Evolutionary conservation across 1,140 invertebrate genomes (phyloP), one percentile per base, ranked within the genome.

Genomic region (Brachionus calyciflorus): DNA sequence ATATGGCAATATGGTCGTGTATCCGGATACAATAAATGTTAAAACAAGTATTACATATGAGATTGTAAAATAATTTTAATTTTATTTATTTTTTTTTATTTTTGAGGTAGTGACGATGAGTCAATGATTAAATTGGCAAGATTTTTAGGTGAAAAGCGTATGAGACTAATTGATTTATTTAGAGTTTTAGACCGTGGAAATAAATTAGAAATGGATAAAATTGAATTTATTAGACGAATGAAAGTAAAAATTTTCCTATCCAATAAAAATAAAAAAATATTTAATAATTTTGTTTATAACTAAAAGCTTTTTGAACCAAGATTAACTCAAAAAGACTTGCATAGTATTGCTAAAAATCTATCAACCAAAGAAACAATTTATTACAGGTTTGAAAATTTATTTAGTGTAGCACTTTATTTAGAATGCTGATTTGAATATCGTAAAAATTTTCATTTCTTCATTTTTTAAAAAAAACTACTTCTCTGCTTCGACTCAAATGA

Each of bases 81-180:
- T 63, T 40, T 40, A 40, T 21, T 63, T 19, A 26, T 65, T 14
- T 24, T 26, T 46, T 44, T 26, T 26, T 5, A 7, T 7, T 7
- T 14, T 12, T 10, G 24, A 65, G 60, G n/a, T 3, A 65, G 60
- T 28, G 60, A 65, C 14, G 69, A 73, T 55, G 69, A 73, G 51
- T 73, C 69, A 17, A 73, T 73, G 69, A 55, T 73, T 49, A 30
- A 37, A 33, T 46, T 73, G 21, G 69, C 69, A 30, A 73, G 33
- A 55, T 73, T 30, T 51, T 40, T 73, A 28, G 37, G 46, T 21
- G 69, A 73, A 24, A 73, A 73, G 51, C 37, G 51, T 51, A 73
- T 73, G 69, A 19, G 69, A 1, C 21, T 73, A 12, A 30, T 55
- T 40, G 69, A 73, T 37, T 41, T 73, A 46, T 73, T 51, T 37